Evolutionary conservation across 2,888 invertebrate species (phyloP), one percentile per base, ranked within the genome.

Genomic region (Scelioninae gen. 1): DNA sequence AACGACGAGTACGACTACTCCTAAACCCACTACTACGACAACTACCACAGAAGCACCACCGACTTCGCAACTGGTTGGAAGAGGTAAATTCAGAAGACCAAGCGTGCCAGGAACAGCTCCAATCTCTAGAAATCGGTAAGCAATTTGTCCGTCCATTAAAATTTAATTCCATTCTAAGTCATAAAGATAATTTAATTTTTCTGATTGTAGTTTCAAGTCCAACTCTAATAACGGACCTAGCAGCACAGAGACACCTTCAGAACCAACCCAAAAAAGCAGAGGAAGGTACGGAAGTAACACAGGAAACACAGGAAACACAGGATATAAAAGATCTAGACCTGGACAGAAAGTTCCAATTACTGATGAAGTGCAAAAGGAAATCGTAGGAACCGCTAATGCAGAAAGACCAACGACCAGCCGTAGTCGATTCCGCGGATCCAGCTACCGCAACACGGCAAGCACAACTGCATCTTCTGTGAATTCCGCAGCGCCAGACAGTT

Each of bases 281-380:
- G 88, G 88, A 11, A 89, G 92, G 38, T 92, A 90, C 65, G 91
- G 90, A 3, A 83, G 82, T 47, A 63, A 82, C 62, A 71, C 16
- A 15, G 32, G 32, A 11, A 84, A 81, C 60, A 71, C 16, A 15
- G 32, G 32, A 11, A 84, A 85, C 2, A 81, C 84, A 32, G 89
- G 89, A n/a, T 91, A 85, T 83, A 92, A 89, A 62, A 87, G 89
- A 78, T 83, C 89, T 5, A 89, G 89, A 51, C 92, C 92, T 0
- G 84, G 88, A 8, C 81, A 86, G 43, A 91, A 86, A 32, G 83
- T 72, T 16, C 76, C 84, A 9, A 85, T 83, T 0, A 78, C 82
- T 0, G 90, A 89, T 0, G 92, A 92, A 40, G 78, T 88, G 1
- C 91, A 92, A 40, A 92, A 90, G 68, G 90, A 92, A 5, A 88